Percentiles rank a stretch among this genome's conserved stretches.
Evolutionary conservation across 2,888 invertebrate species (phyloP).

Genomic region (Hylaea fasciaria): DNA sequence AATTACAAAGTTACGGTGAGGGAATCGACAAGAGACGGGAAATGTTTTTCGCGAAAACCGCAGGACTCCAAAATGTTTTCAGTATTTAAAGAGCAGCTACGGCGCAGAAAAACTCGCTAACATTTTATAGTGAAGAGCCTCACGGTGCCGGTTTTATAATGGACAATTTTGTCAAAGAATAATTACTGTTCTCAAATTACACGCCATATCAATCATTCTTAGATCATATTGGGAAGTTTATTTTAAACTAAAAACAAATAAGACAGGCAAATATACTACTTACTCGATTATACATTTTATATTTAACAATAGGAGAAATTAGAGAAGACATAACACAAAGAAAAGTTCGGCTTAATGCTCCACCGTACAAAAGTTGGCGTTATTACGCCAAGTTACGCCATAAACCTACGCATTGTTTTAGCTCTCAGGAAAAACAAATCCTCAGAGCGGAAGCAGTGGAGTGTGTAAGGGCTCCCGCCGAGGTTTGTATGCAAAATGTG

Average conservation of each 20-base stretch:
- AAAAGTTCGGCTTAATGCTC: not conserved
- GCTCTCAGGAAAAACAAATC: constrained; percentile 31
- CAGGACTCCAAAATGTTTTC: constrained; percentile 71
- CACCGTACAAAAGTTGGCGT: not conserved
- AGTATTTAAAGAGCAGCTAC: constrained; percentile 61
- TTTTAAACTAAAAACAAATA: not conserved
- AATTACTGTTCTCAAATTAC: constrained; percentile 5
- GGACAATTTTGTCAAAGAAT: constrained; percentile 2
- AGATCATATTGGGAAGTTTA: constrained; percentile 1
- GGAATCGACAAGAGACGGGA: constrained; percentile 61
- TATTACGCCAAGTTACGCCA: constrained; percentile 2
- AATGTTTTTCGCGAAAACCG: constrained; percentile 64
- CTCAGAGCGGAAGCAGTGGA: constrained; percentile 32
- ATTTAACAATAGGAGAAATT: not conserved
- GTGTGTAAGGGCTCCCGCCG: constrained; percentile 38
- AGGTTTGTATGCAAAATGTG: constrained; percentile 58
- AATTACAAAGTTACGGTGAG: constrained; percentile 58
- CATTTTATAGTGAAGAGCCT: constrained; percentile 62
- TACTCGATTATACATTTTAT: not conserved
- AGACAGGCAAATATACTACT: not conserved
- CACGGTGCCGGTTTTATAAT: constrained; percentile 36
- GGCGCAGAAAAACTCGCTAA: constrained; percentile 61
- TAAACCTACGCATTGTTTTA: constrained; percentile 16
- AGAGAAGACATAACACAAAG: not conserved
- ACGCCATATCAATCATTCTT: not conserved